These are phyloP conservation scores for Gryllus bimaculatus DNA, from an alignment of 1,140 invertebrate species.

Conservation along the genomic window DNA sequence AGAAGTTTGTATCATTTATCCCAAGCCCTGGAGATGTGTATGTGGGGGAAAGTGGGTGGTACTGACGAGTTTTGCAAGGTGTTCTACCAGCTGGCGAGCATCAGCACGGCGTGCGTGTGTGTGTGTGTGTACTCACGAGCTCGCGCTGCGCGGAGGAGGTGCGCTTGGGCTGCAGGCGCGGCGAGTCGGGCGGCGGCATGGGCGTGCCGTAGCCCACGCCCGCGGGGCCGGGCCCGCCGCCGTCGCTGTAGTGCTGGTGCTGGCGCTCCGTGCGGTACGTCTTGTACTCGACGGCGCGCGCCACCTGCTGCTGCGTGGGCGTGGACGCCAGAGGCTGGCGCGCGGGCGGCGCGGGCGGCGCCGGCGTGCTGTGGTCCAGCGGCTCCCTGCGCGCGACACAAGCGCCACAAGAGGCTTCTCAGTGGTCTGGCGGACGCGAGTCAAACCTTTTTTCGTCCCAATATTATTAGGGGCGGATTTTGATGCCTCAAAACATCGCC, in stretches of 20 bases:
- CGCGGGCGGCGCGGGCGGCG: constrained; percentile 2
- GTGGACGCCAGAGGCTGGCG: background rate
- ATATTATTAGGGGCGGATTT: no score
- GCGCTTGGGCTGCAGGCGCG: constrained; percentile 19
- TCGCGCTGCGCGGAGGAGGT: constrained; percentile 16
- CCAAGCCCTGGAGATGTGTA: no score
- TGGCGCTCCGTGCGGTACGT: constrained; percentile 7
- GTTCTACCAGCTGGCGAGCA: no score
- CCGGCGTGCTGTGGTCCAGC: constrained; percentile 14
- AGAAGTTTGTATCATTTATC: no score
- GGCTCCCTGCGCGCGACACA: constrained; percentile 21
- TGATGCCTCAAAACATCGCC: no score
- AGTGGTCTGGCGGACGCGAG: no score
- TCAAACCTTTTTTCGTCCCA: no score
- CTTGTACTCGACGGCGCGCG: constrained; percentile 21
- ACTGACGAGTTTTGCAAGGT: no score
- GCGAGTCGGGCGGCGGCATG: background rate
- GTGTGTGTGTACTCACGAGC: background rate
- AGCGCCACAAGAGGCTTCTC: background rate
- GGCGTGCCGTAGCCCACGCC: background rate
- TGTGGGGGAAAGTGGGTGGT: no score
- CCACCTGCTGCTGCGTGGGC: constrained; percentile 20
- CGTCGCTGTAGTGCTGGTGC: background rate
- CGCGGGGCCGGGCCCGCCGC: background rate
- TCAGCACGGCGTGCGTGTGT: no score